These are phyloP conservation scores for Mesoligia furuncula DNA, from an alignment of 2,888 invertebrate genomes.

Conservation along the genomic window DNA sequence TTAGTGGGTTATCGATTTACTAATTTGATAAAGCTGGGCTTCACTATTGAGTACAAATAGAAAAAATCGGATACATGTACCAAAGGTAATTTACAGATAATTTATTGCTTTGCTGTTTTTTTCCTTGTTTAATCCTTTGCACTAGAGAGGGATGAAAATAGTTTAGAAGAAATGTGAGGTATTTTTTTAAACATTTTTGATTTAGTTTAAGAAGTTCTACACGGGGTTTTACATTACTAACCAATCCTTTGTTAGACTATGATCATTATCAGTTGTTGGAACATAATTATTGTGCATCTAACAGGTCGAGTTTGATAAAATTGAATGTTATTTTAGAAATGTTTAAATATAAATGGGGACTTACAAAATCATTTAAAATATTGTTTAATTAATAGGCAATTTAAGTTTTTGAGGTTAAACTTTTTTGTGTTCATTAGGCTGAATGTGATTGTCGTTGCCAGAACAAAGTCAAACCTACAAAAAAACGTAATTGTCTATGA, in stretches of 20 bases:
- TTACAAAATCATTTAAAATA: not conserved
- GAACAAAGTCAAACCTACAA: slow-evolving; percentile 55
- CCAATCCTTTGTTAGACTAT: not conserved
- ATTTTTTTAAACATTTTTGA: slow-evolving; percentile 11
- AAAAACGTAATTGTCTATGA: slow-evolving; percentile 79
- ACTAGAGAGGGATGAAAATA: slow-evolving; percentile 42
- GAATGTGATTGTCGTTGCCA: slow-evolving; percentile 47
- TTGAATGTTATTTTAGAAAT: not conserved
- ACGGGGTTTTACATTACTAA: not conserved
- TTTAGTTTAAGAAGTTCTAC: not conserved
- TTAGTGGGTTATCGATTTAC: slow-evolving; percentile 24
- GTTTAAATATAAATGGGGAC: not conserved
- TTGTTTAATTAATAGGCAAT: no score
- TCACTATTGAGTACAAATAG: slow-evolving; percentile 53
- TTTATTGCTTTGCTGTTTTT: slow-evolving; percentile 60
- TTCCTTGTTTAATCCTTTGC: slow-evolving; percentile 33
- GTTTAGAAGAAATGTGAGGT: not conserved
- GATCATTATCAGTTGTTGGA: not conserved
- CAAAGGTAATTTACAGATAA: slow-evolving; percentile 63
- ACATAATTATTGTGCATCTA: not conserved
- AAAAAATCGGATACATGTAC: slow-evolving; percentile 62
- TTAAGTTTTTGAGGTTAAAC: not conserved
- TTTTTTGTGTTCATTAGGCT: slow-evolving; percentile 20
- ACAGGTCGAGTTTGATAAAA: not conserved
- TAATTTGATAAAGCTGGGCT: slow-evolving; percentile 12